A percentile compares a stretch with the other conserved stretches of the same genome.
Conservation (phyloP, 2,113 vertebrate genomes). For the Kryptolebias marmoratus region DNA sequence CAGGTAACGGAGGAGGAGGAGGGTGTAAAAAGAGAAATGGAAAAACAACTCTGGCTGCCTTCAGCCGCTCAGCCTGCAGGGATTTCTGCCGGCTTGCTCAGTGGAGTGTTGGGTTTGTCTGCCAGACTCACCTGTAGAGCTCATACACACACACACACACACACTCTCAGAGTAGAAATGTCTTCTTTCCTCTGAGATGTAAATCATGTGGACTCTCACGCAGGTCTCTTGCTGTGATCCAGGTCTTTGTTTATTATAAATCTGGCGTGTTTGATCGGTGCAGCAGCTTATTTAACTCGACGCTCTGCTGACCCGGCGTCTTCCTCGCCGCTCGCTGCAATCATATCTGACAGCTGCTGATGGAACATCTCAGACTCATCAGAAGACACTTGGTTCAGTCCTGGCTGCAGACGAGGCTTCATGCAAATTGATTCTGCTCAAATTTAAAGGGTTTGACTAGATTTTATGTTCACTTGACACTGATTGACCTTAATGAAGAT, state of each 20-base stretch:
- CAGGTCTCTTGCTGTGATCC: constrained; percentile 3
- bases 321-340: no score
- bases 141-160: constrained; percentile 16
- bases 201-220: constrained; percentile 12
- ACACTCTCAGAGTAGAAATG: constrained; percentile 4
- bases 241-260: background rate
- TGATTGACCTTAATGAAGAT: no score
- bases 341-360: no score
- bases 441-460: no score
- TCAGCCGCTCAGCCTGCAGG: constrained; percentile 28
- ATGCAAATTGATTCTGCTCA: no score
- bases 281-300: no score
- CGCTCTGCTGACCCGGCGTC: no score
- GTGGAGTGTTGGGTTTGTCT: constrained; percentile 36
- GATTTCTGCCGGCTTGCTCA: constrained; percentile 18
- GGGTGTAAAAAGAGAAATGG: constrained; percentile 31
- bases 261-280: background rate
- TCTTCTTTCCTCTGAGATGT: constrained; percentile 30
- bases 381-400: no score
- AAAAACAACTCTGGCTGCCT: constrained; percentile 51
- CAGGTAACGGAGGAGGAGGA: constrained; percentile 36
- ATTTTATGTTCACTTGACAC: no score
- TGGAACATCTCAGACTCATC: no score
- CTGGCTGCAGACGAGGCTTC: no score
- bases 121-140: constrained; percentile 49